A percentile compares a stretch with the other conserved stretches of the same genome.
Conservation (phyloP, 53 echinoderm and acorn worm species). For the Pentamera pediparva region DNA sequence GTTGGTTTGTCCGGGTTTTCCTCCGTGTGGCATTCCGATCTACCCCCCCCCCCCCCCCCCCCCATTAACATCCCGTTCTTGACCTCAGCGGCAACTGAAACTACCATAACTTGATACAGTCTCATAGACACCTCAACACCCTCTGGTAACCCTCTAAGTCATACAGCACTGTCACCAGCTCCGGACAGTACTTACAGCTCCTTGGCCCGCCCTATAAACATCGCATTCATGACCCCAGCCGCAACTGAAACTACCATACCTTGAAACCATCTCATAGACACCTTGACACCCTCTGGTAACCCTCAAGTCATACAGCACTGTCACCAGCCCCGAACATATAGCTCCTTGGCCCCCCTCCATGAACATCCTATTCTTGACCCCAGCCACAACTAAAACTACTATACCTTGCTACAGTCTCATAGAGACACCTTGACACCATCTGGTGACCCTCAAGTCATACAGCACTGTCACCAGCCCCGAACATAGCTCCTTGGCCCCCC, state of each 20-base stretch:
- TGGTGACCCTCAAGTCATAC: constrained; percentile 91
- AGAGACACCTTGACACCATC: constrained; percentile 66
- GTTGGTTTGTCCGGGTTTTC: no score
- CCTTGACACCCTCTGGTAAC: constrained; percentile 72
- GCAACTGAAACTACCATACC: no score
- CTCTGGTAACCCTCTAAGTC: constrained; percentile 85
- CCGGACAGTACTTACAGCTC: constrained; percentile 80
- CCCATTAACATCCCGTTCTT: constrained; percentile 99
- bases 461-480: constrained; percentile 85
- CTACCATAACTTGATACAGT: constrained; percentile 86
- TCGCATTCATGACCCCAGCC: constrained; percentile 83
- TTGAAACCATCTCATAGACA: constrained; percentile 68
- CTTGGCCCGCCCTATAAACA: constrained; percentile 92
- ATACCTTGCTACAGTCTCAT: constrained; percentile 90
- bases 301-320: constrained; percentile 93
- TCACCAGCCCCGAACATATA: constrained; percentile 81
- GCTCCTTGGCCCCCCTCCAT: constrained; percentile 76
- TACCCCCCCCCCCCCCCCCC: constrained; percentile 67
- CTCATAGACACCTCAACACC: constrained; percentile 72
- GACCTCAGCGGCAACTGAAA: no score
- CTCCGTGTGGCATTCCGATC: no score
- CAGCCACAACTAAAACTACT: background rate
- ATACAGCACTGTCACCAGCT: constrained; percentile 86
- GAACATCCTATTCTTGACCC: constrained; percentile 84
- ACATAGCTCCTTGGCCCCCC: constrained; percentile 73